These are phyloP conservation scores for Drosophila rubida DNA, from an alignment of 2,888 invertebrate species.

Conservation along the genomic window DNA sequence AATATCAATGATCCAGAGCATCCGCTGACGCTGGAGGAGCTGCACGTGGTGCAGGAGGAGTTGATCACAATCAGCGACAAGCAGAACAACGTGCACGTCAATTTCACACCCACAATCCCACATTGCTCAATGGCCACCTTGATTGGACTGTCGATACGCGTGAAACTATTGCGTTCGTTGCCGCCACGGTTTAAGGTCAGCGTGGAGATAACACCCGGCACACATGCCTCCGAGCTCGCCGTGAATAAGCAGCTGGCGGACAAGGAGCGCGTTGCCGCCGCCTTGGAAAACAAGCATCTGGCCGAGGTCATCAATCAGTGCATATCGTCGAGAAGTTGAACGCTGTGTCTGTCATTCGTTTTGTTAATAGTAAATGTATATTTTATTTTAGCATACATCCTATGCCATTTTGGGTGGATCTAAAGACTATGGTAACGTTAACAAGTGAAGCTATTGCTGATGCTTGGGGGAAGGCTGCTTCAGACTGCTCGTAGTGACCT, in stretches of 20 bases:
- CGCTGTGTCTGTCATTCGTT: neutral
- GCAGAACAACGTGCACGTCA: conserved; percentile 89
- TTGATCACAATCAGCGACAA: conserved; percentile 92
- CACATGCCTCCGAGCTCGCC: conserved; percentile 95
- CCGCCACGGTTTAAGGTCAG: conserved; percentile 94
- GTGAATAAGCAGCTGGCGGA: conserved; percentile 99
- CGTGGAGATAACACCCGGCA: conserved; percentile 95
- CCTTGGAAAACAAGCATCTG: conserved; percentile 96
- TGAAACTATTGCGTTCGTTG: conserved; percentile 93
- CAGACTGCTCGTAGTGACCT: neutral
- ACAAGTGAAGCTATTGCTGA: conserved; percentile 45
- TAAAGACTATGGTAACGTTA: conserved; percentile 63
- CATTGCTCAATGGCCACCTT: conserved; percentile 99
- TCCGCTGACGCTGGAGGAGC: conserved; percentile 96
- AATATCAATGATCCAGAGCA: conserved; percentile 99
- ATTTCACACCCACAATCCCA: conserved; percentile 98
- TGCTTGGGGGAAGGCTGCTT: conserved; percentile 46
- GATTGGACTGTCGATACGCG: conserved; percentile 94
- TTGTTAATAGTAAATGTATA: conserved; percentile 52
- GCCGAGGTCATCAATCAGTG: conserved; percentile 98
- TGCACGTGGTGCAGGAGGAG: conserved; percentile 95
- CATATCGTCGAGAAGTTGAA: conserved; percentile 85
- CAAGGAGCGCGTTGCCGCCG: conserved; percentile 98
- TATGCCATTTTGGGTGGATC: conserved; percentile 39
- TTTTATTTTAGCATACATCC: conserved; percentile 58